Evolutionary conservation across 2,113 vertebrate species (phyloP).

Genomic region (Archocentrus centrarchus): DNA sequence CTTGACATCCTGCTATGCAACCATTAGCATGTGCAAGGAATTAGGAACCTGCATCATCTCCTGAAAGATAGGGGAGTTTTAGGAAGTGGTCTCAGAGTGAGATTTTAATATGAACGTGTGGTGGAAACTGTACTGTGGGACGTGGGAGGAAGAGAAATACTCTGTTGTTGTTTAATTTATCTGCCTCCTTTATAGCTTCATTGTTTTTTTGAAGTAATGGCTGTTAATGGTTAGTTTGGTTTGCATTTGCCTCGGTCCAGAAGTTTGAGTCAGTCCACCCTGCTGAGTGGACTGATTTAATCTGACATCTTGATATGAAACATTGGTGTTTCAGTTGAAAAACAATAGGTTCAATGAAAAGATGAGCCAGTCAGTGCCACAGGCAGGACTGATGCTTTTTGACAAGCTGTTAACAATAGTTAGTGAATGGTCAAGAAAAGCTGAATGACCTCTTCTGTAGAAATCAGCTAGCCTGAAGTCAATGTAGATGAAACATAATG

Average conservation of each 20-base stretch:
- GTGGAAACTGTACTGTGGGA: not conserved
- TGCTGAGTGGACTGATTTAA: not conserved
- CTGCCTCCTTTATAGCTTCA: not conserved
- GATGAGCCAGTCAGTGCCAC: not conserved
- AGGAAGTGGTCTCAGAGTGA: not conserved
- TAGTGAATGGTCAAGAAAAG: not conserved
- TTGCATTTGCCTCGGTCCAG: not conserved
- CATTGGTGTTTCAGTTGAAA: not conserved
- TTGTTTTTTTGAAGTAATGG: not conserved
- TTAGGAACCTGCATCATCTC: not conserved
- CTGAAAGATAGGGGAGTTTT: not conserved
- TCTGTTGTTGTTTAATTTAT: slow-evolving; percentile 12
- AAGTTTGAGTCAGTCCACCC: not conserved
- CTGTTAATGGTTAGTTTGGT: not conserved
- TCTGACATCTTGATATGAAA: not conserved
- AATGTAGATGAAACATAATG: not conserved
- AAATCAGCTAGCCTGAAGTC: no score
- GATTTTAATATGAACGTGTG: not conserved
- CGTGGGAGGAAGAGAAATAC: not conserved
- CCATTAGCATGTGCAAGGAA: slow-evolving; percentile 21
- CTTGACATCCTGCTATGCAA: slow-evolving; percentile 42
- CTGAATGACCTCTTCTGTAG: no score
- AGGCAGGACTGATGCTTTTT: not conserved
- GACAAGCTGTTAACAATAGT: not conserved
- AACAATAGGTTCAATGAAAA: not conserved